These are phyloP conservation scores for Clostera curtula DNA, from an alignment of 2,888 invertebrate genomes.

Conservation along the genomic window DNA sequence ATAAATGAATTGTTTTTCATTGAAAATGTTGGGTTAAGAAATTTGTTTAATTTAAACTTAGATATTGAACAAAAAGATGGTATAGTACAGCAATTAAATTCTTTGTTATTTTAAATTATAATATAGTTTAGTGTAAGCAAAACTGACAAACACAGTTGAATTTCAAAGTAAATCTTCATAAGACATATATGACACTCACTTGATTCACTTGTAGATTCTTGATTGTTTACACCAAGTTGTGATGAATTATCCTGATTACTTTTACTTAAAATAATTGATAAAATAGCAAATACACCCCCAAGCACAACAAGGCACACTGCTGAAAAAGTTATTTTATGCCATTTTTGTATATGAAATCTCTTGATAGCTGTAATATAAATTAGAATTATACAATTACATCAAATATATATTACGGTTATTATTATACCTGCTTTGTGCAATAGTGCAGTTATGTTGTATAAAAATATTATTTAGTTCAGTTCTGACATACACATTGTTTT, in stretches of 20 bases:
- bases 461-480: too few species aligned
- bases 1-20: too few species aligned
- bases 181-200: constrained; percentile 17
- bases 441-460: too few species aligned
- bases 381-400: constrained; percentile 6
- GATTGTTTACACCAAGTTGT: constrained; percentile 14
- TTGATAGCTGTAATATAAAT: constrained; percentile 41
- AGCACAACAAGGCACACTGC: constrained; percentile 39
- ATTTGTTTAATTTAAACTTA: too few species aligned
- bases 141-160: constrained; percentile 1
- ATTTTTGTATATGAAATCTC: constrained; percentile 31
- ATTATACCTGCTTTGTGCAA: too few species aligned
- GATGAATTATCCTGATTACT: constrained; percentile 19
- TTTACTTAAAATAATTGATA: constrained; percentile 35
- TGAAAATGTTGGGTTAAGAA: too few species aligned
- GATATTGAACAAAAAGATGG: too few species aligned
- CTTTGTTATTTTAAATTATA: too few species aligned
- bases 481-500: too few species aligned
- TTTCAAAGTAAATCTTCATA: constrained; percentile 1
- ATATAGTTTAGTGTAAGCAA: constrained; percentile 3
- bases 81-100: too few species aligned
- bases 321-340: constrained; percentile 47
- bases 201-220: constrained; percentile 20
- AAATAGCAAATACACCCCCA: constrained; percentile 41
- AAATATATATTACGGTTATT: background rate